Base-by-base conservation (phyloP, 2,113 vertebrate genomes). In the Sylvia atricapilla region DNA sequence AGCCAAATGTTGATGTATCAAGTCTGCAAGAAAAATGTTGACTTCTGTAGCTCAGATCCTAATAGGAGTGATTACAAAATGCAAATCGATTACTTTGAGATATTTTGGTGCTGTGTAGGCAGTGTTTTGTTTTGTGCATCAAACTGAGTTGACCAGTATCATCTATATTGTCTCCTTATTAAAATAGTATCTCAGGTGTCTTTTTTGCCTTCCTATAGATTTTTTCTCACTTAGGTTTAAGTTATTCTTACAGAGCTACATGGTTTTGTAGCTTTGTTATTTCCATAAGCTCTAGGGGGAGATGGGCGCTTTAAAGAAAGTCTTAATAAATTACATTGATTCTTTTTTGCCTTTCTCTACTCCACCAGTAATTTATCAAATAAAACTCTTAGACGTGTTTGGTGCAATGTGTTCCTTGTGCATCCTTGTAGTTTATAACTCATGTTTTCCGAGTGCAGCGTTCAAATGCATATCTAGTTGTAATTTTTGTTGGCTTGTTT, bases 241-340 rank as follows among this genome's bases (percentile, higher is more conserved):
- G n/a, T 86, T 84, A 33, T 64, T 81, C 17, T 84, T 75, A 49
- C 6, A 79, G 28, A 11, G 3, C 31, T 68, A 15, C 10, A 4
- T 83, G 10, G 33, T 76, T 94, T 76, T 82, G 33, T 81, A 91
- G 23, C 52, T 84, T 77, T 85, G 21, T 53, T 95, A 58, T 75
- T 94, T 89, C 70, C 50, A 9, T 84, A 87, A 89, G 20, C 41
- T 85, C 25, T 25, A 66, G 62, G 21, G 68, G 49, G 58, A 87
- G 53, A n/a, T 28, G 73, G 46, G 14, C 0, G 0, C 78, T 76
- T 91, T 84, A 66, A 87, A 87, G 47, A 63, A 73, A 28, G n/a
- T 90, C 68, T 89, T 93, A 87, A 92, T 85, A 84, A 86, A 92
- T 89, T 89, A 76, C 21, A 9, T 89, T 95, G 13, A 24, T 90